These are phyloP conservation scores for Periophthalmus modestus DNA, from an alignment of 2,113 vertebrate species.

Conservation along the genomic window DNA sequence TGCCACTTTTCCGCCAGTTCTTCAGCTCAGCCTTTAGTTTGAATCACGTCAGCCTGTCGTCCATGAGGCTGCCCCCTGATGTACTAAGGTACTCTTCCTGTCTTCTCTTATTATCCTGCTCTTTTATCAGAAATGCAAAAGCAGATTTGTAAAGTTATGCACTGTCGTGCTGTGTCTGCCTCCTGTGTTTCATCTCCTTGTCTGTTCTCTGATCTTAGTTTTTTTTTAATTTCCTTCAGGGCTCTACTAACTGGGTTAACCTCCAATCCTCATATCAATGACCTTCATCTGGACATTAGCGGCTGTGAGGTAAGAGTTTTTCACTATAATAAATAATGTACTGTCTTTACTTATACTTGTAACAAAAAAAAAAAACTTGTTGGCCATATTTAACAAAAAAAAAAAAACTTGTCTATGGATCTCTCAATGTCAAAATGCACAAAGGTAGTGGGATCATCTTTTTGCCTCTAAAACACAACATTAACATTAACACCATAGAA, in stretches of 20 bases:
- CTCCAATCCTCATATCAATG: conserved; percentile 84
- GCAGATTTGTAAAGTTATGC: neutral
- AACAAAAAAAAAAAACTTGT: too few relatives aligned
- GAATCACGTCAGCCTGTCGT: conserved; percentile 80
- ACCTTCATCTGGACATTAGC: conserved; percentile 85
- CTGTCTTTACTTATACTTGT: neutral
- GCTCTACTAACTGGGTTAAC: conserved; percentile 81
- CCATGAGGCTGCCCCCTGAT: conserved; percentile 83
- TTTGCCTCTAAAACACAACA: too few relatives aligned
- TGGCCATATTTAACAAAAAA: too few relatives aligned
- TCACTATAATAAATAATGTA: neutral
- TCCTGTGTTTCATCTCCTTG: neutral
- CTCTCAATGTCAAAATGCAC: too few relatives aligned
- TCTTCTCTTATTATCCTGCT: conserved; percentile 1
- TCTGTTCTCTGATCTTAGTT: conserved; percentile 15
- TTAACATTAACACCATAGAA: neutral
- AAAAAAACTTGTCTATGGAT: too few relatives aligned
- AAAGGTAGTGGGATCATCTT: too few relatives aligned
- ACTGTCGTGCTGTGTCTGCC: neutral
- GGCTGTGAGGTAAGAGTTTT: conserved; percentile 80
- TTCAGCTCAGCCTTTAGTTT: conserved; percentile 86
- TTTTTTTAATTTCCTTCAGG: conserved; percentile 51
- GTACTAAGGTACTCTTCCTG: conserved; percentile 79
- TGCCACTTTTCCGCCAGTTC: conserved; percentile 84
- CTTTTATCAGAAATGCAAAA: conserved; percentile 20